These are phyloP conservation scores for Gulo gulo DNA, from an alignment of 2,113 vertebrate species.

Conservation along the genomic window DNA sequence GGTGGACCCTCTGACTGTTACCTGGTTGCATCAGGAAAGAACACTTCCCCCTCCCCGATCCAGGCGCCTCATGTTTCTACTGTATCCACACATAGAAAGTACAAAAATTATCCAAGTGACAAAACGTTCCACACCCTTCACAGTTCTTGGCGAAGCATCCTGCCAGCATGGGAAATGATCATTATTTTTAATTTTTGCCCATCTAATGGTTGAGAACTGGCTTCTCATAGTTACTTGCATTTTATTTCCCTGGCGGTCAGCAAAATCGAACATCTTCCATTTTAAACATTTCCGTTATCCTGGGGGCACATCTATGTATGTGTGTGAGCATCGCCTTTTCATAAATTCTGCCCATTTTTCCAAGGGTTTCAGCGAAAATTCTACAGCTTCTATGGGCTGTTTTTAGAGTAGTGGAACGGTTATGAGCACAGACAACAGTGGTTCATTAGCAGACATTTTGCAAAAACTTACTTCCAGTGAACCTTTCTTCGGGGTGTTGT, in stretches of 20 bases:
- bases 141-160: not conserved
- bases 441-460: not conserved
- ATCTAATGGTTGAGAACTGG: not conserved
- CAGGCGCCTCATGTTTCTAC: not conserved
- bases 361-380: not conserved
- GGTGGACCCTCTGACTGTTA: not conserved
- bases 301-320: not conserved
- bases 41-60: not conserved
- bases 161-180: not conserved
- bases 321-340: not conserved
- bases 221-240: not conserved
- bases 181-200: not conserved
- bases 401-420: not conserved
- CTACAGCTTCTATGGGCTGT: not conserved
- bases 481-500: not conserved
- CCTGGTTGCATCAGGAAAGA: not conserved
- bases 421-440: not conserved
- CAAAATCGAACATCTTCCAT: not conserved
- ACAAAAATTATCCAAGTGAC: not conserved
- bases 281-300: not conserved
- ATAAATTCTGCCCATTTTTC: not conserved
- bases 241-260: not conserved
- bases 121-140: not conserved
- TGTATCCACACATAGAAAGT: not conserved
- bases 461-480: not conserved